Base-by-base conservation (phyloP, 2,888 invertebrate genomes). In the Scaptomyza flava region DNA sequence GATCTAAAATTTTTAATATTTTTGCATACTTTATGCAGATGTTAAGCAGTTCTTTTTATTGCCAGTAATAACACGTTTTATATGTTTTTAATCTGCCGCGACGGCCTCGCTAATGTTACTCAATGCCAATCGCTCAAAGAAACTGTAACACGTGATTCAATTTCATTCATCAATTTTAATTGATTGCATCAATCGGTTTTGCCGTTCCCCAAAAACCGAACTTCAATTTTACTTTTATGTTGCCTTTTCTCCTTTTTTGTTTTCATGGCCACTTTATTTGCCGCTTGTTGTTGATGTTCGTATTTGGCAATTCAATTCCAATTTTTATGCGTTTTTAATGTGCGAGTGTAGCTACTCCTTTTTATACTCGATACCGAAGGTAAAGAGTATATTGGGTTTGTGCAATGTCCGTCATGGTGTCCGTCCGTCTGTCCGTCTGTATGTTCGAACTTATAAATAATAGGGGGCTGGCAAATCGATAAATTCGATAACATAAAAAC, bases 81-180 rank as follows among this genome's bases (percentile, higher is more conserved):
- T 75, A 34, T 50, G 46, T 12, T 43, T 58, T 38, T 38, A 41
- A 57, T 41, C 20, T 4, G 3, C 9, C n/a, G 8, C 8, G 6
- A 20, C 11, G 8, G 4, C 6, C 8, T 14, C 34, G 23, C n/a
- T 17, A 11, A 31, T 63, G 75, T 67, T 68, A 60, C 51, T 61
- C 50, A 48, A 68, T 62, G 23, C 27, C 38, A 43, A 52, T 72
- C 48, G 33, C 38, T 60, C 45, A 53, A 50, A 48, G 64, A 70
- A 77, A 79, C 85, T 77, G 80, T 79, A 86, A 78, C 83, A 88
- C 81, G 88, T 86, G 86, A 83, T 88, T 81, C 88, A 83, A 83
- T 87, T 86, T 86, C 77, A 66, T 68, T 75, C 54, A 71, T 69
- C 79, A 71, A 85, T 87, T 85, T 89, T 89, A 89, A 87, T 85